Evolutionary conservation across 1,140 invertebrate genomes (phyloP).

Genomic region (Glomeris maerens): DNA sequence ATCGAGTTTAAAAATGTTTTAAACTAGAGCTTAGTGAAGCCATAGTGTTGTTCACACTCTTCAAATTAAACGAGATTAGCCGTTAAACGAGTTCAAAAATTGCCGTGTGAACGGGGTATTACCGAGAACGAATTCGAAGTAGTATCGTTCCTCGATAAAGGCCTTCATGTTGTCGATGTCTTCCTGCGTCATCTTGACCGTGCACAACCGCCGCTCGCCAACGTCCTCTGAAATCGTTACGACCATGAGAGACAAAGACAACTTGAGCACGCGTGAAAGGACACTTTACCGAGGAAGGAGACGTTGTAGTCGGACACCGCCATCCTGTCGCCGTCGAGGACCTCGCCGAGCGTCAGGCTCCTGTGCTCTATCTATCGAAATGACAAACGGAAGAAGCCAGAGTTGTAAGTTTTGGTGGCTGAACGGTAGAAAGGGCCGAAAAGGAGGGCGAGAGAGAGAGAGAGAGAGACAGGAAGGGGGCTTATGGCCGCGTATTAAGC

Average conservation of each 20-base stretch:
- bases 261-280: too few relatives aligned
- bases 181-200: constrained; percentile 25
- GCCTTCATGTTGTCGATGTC: constrained; percentile 32
- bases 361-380: constrained; percentile 37
- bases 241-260: neutral
- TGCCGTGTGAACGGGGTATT: too few relatives aligned
- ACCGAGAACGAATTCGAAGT: constrained; percentile 42
- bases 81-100: too few relatives aligned
- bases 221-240: constrained; percentile 18
- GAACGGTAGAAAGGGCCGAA: neutral
- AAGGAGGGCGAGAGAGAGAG: neutral
- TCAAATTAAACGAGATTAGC: too few relatives aligned
- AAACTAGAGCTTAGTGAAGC: too few relatives aligned
- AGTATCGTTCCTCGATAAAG: constrained; percentile 41
- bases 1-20: too few relatives aligned
- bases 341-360: constrained; percentile 37
- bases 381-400: constrained; percentile 1
- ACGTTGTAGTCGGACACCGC: constrained; percentile 37
- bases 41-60: too few relatives aligned
- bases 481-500: constrained; percentile 4
- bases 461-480: neutral
- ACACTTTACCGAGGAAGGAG: constrained; percentile 31
- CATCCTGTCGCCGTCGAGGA: constrained; percentile 41
- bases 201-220: constrained; percentile 32
- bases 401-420: neutral